phyloP scores from a whole-genome alignment of 2,888 invertebrate species.

The Rhamphomyia laevipes region DNA sequence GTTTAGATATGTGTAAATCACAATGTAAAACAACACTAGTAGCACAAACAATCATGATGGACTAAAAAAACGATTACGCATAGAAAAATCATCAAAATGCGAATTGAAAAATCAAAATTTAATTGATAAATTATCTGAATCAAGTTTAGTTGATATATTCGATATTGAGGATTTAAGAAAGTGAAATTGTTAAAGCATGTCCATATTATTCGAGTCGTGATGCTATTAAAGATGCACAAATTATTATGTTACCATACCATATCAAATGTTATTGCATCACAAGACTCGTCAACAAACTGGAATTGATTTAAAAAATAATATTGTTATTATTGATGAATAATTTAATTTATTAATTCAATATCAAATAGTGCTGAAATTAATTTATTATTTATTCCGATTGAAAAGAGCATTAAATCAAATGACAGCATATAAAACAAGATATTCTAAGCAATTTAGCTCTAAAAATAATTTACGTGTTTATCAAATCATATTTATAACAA shows the following conservation, averaged over 20 bases:
- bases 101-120: constrained; percentile 51
- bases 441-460: constrained; percentile 60
- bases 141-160: constrained; percentile 54
- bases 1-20: constrained; percentile 66
- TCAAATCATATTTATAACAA: constrained; percentile 68
- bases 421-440: constrained; percentile 59
- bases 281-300: constrained; percentile 62
- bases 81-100: constrained; percentile 47
- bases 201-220: constrained; percentile 83
- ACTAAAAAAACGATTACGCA: constrained; percentile 45
- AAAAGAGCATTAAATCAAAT: constrained; percentile 52
- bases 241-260: constrained; percentile 64
- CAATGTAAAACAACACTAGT: constrained; percentile 36
- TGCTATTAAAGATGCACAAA: constrained; percentile 71
- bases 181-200: constrained; percentile 64
- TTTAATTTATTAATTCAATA: constrained; percentile 91
- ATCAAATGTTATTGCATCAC: constrained; percentile 69
- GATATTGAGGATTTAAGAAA: constrained; percentile 81
- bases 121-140: constrained; percentile 52
- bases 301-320: constrained; percentile 50
- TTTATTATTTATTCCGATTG: constrained; percentile 53
- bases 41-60: too few species aligned
- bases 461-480: constrained; percentile 69
- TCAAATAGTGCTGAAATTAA: constrained; percentile 65
- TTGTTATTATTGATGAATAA: constrained; percentile 90